phyloP scores from a whole-genome alignment of 2,797 vertebrate genomes.

The Enteromius trimaculatus region DNA sequence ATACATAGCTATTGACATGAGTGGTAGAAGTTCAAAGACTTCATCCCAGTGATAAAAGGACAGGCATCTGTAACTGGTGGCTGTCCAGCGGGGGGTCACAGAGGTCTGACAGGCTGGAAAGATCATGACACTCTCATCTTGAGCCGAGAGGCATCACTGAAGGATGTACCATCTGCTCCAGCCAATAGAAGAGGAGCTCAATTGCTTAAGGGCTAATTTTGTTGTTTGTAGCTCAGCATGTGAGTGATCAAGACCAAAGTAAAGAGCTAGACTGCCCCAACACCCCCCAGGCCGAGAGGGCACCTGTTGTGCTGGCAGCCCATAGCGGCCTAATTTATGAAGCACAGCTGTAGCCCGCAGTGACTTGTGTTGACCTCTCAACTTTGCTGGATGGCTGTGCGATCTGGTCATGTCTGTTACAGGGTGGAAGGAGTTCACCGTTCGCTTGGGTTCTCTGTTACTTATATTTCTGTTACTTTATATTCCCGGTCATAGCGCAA shows the following conservation, averaged over 20 bases:
- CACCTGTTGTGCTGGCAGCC: conserved; percentile 57
- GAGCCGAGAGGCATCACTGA: conserved; percentile 5
- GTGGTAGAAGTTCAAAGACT: neutral
- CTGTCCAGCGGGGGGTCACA: conserved; percentile 36
- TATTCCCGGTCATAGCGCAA: neutral
- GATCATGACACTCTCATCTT: conserved; percentile 28
- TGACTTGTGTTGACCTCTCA: conserved; percentile 54
- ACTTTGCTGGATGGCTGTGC: conserved; percentile 19
- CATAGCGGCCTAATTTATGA: conserved; percentile 60
- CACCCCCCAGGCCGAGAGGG: conserved; percentile 21
- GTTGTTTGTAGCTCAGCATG: conserved; percentile 57
- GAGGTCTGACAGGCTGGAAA: conserved; percentile 34
- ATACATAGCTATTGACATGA: neutral
- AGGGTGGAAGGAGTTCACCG: conserved; percentile 2
- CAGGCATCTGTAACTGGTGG: conserved; percentile 10
- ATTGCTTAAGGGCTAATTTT: conserved; percentile 45
- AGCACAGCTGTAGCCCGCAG: conserved; percentile 56
- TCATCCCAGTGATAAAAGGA: neutral
- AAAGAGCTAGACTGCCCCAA: conserved; percentile 7
- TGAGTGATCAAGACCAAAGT: conserved; percentile 38
- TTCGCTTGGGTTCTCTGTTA: conserved; percentile 23
- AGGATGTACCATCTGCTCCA: conserved; percentile 46
- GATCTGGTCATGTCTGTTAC: conserved; percentile 13
- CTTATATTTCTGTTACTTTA: neutral
- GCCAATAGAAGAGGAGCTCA: conserved; percentile 46